Evolutionary conservation across 2,797 vertebrate genomes (phyloP).

Genomic region (Megaceryle alcyon): DNA sequence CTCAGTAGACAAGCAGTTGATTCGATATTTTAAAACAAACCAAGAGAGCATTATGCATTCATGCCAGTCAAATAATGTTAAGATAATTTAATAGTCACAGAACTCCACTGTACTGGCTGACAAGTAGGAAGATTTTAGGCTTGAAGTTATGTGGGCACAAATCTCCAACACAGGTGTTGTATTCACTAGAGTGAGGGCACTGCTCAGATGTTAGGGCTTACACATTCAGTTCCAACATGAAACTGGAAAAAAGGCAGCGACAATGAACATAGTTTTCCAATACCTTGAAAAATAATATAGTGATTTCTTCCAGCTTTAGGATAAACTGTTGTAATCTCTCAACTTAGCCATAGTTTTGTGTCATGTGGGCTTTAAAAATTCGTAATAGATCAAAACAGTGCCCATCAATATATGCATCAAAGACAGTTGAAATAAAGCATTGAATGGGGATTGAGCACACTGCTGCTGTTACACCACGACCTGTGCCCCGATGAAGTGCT

Average conservation of each 20-base stretch:
- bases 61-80: background rate
- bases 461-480: background rate
- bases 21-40: background rate
- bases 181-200: background rate
- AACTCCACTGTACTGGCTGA: background rate
- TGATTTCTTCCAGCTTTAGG: background rate
- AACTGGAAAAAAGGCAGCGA: background rate
- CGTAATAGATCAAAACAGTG: background rate
- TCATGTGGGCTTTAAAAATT: conserved; percentile 29
- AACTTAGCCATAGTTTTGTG: background rate
- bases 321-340: conserved; percentile 14
- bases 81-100: background rate
- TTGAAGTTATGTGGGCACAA: background rate
- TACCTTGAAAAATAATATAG: background rate
- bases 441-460: background rate
- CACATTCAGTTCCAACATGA: background rate
- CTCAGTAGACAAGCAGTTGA: background rate
- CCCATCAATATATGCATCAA: background rate
- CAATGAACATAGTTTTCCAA: background rate
- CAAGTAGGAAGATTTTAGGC: background rate
- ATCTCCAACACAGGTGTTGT: background rate
- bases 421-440: background rate
- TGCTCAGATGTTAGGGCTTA: background rate
- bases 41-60: background rate
- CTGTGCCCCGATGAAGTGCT: background rate